Evolutionary conservation across 2,888 invertebrate species (phyloP).

Genomic region (Caenorhabditis wallacei): DNA sequence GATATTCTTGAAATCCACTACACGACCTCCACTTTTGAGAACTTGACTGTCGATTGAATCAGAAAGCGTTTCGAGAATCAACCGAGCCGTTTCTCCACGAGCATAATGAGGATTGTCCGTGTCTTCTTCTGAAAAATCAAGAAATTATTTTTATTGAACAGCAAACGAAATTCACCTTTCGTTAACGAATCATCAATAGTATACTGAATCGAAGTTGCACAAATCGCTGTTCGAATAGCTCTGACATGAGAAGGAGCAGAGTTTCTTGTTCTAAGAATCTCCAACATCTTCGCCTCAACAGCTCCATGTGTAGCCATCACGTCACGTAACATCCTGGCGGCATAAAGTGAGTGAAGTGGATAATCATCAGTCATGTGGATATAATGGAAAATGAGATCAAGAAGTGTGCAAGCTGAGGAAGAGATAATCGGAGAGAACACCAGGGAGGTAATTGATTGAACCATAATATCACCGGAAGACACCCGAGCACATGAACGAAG

Average conservation of each 20-base stretch:
- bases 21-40: slow-evolving; percentile 24
- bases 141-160: not conserved
- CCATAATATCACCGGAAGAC: slow-evolving; percentile 72
- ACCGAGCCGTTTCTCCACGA: slow-evolving; percentile 78
- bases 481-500: slow-evolving; percentile 73
- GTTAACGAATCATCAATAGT: slow-evolving; percentile 61
- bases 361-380: slow-evolving; percentile 71
- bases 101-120: slow-evolving; percentile 47
- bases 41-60: slow-evolving; percentile 43
- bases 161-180: slow-evolving; percentile 40
- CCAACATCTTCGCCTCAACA: slow-evolving; percentile 68
- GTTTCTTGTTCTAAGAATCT: slow-evolving; percentile 54
- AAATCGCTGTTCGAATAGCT: slow-evolving; percentile 58
- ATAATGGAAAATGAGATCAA: slow-evolving; percentile 72
- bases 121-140: slow-evolving; percentile 56
- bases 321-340: slow-evolving; percentile 75
- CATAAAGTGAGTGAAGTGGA: slow-evolving; percentile 73
- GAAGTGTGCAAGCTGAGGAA: slow-evolving; percentile 57
- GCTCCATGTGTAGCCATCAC: slow-evolving; percentile 69
- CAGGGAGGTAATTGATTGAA: slow-evolving; percentile 75
- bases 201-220: slow-evolving; percentile 56
- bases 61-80: slow-evolving; percentile 72
- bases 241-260: slow-evolving; percentile 43
- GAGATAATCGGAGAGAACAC: slow-evolving; percentile 73
- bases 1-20: slow-evolving; percentile 47